Percentiles rank a stretch among this genome's conserved stretches.
phyloP scores from a whole-genome alignment of 2,888 invertebrate species.

The Mycogona germanica region DNA sequence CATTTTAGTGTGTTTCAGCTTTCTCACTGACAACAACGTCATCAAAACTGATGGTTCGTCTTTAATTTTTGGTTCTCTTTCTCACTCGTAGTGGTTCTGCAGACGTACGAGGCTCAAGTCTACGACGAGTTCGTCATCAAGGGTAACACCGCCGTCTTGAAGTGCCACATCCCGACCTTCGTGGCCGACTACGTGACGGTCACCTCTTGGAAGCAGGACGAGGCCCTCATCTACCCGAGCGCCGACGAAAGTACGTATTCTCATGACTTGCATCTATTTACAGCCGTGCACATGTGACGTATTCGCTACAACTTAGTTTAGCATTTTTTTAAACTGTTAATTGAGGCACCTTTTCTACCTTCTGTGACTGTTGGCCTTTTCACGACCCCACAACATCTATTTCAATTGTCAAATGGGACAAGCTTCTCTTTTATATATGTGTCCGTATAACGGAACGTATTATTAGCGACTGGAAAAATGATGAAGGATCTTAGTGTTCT shows the following conservation, averaged over 20 bases:
- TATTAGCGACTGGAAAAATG: no score
- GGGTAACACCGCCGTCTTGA: conserved; percentile 14
- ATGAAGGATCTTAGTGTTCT: no score
- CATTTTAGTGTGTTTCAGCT: no score
- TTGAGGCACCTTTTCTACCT: no score
- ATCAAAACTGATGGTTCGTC: no score
- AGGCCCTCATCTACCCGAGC: conserved; percentile 8
- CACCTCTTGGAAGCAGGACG: conserved; percentile 10
- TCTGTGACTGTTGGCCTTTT: no score
- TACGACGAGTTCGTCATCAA: conserved; percentile 15
- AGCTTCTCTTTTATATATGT: no score
- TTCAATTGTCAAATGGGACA: no score
- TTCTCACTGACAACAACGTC: no score
- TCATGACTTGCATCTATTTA: background rate
- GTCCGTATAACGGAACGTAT: no score
- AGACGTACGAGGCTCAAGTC: conserved; percentile 14
- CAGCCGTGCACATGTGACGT: background rate
- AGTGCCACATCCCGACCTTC: conserved; percentile 12
- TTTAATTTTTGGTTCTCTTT: no score
- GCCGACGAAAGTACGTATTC: conserved; percentile 9
- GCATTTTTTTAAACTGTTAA: background rate
- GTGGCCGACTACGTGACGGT: conserved; percentile 12
- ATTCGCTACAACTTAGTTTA: background rate
- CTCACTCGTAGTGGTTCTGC: conserved; percentile 10
- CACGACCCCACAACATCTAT: no score